Evolutionary conservation across 1,140 invertebrate genomes (phyloP).

Genomic region (Drosophila melanica): DNA sequence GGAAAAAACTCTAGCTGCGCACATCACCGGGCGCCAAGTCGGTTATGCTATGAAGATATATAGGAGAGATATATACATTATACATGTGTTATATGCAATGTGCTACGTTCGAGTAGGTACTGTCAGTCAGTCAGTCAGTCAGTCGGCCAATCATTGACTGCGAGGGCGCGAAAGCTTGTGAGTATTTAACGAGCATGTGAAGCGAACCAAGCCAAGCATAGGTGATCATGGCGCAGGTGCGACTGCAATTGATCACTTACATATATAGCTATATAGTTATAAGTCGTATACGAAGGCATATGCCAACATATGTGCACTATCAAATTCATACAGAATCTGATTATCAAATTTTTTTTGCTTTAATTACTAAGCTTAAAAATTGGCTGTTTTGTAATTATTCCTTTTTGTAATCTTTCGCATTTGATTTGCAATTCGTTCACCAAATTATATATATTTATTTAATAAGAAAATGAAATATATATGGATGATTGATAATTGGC

Average conservation of each 20-base stretch:
- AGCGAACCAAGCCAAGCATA: not conserved
- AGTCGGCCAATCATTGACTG: slow-evolving; percentile 17
- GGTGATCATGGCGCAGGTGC: slow-evolving; percentile 5
- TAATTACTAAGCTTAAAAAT: too few species aligned
- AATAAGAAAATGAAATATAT: too few species aligned
- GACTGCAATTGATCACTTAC: slow-evolving; percentile 12
- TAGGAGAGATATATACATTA: slow-evolving; percentile 1
- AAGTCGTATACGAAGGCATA: too few species aligned
- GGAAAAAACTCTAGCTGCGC: slow-evolving; percentile 56
- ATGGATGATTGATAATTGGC: not conserved
- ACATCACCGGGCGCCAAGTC: slow-evolving; percentile 51
- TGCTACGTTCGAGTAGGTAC: slow-evolving; percentile 55
- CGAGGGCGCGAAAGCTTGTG: not conserved
- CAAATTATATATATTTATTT: too few species aligned
- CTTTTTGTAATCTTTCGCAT: too few species aligned
- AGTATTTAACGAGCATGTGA: not conserved
- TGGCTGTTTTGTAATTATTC: too few species aligned
- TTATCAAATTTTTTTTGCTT: too few species aligned
- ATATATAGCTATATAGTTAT: not conserved
- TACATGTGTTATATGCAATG: slow-evolving; percentile 43
- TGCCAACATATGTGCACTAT: too few species aligned
- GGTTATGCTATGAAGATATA: slow-evolving; percentile 9
- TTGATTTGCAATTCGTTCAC: too few species aligned
- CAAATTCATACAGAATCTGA: not conserved
- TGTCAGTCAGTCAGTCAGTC: slow-evolving; percentile 34